phyloP scores from a whole-genome alignment of 2,797 vertebrate genomes.

The Petrocephalus schoutedeni region DNA sequence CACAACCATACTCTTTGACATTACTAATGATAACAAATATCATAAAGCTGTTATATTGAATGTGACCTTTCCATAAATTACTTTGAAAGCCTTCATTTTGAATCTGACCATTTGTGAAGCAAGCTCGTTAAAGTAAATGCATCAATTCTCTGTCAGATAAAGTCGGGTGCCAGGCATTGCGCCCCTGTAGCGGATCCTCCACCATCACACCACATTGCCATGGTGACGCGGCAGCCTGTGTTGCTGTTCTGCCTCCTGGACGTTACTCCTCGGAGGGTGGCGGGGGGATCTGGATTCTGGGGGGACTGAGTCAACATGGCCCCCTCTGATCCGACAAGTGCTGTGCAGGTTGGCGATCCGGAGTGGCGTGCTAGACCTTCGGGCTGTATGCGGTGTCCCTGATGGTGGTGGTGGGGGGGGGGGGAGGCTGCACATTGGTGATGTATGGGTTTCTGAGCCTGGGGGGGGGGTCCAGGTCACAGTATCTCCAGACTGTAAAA shows the following conservation, averaged over 20 bases:
- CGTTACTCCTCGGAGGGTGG: neutral
- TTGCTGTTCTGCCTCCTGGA: neutral
- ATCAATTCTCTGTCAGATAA: neutral
- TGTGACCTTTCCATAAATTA: slow-evolving; percentile 12
- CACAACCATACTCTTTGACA: neutral
- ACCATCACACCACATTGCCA: slow-evolving; percentile 9
- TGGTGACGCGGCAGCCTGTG: neutral
- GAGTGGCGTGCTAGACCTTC: neutral
- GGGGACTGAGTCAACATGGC: neutral
- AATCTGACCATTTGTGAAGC: neutral
- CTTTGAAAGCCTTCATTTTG: neutral
- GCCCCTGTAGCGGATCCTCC: neutral
- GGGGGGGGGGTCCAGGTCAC: neutral
- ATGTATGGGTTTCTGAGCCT: neutral
- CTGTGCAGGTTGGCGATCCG: neutral
- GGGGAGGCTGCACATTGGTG: neutral
- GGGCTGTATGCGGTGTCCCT: neutral
- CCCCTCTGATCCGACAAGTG: neutral
- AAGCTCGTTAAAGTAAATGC: neutral
- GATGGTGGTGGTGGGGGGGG: neutral
- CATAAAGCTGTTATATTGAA: neutral
- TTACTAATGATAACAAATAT: neutral
- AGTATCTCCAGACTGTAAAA: neutral
- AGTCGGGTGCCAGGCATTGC: neutral
- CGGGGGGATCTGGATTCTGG: neutral